Conservation (phyloP, 2,113 vertebrate genomes). For the Cygnus atratus region DNA sequence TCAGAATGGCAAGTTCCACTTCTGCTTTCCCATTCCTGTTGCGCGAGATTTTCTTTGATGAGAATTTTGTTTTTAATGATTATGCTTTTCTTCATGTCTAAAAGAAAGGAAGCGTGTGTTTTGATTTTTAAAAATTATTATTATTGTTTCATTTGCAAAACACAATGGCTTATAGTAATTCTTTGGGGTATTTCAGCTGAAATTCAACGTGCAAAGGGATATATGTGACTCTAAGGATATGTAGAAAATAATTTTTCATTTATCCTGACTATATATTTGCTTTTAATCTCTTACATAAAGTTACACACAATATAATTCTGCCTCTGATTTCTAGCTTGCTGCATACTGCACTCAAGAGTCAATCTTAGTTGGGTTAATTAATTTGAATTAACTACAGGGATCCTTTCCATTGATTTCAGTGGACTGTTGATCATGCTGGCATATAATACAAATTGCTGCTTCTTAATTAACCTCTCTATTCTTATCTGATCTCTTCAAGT, state of each 20-base stretch:
- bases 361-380: slow-evolving; percentile 39
- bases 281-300: not conserved
- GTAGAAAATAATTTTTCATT: not conserved
- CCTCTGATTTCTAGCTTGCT: not conserved
- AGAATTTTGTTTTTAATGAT: not conserved
- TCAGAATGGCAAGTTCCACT: not conserved
- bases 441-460: slow-evolving; percentile 7
- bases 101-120: not conserved
- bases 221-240: not conserved
- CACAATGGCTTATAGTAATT: not conserved
- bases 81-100: not conserved
- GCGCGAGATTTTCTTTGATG: not conserved
- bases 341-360: not conserved
- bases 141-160: not conserved
- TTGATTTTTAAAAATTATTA: not conserved
- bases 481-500: slow-evolving; percentile 16
- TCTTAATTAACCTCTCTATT: slow-evolving; percentile 48
- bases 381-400: slow-evolving; percentile 33
- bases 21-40: not conserved
- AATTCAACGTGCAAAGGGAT: not conserved
- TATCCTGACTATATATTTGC: not conserved
- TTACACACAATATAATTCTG: not conserved
- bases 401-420: slow-evolving; percentile 28
- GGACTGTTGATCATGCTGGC: not conserved
- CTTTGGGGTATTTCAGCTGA: not conserved